phyloP scores from a whole-genome alignment of 2,113 vertebrate genomes.

The Triplophysa dalaica region DNA sequence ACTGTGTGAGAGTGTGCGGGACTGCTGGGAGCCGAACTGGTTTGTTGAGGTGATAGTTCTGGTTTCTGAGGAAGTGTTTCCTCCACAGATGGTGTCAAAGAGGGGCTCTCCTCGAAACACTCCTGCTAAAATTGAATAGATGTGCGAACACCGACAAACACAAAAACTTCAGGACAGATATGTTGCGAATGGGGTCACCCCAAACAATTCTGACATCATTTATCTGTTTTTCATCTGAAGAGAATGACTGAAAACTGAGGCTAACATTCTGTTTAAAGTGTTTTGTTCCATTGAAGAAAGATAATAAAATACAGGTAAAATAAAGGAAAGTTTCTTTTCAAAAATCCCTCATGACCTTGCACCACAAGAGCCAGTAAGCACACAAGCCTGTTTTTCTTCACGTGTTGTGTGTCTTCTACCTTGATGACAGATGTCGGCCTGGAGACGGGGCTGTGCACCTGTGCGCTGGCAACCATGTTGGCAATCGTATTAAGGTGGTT shows the following conservation, averaged over 20 bases:
- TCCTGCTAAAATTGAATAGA: slow-evolving; percentile 71
- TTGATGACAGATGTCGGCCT: slow-evolving; percentile 70
- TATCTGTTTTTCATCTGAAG: too few relatives aligned
- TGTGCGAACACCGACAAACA: neutral
- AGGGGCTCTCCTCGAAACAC: slow-evolving; percentile 85
- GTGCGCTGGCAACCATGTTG: slow-evolving; percentile 92
- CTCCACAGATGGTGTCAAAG: slow-evolving; percentile 82
- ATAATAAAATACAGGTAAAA: too few relatives aligned
- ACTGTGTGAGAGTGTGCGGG: slow-evolving; percentile 49
- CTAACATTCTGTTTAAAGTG: too few relatives aligned
- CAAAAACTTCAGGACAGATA: too few relatives aligned
- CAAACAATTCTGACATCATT: neutral
- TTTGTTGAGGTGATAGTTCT: slow-evolving; percentile 84
- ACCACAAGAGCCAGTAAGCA: neutral
- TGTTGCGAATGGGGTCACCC: neutral
- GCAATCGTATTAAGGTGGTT: slow-evolving; percentile 95
- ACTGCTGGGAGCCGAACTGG: slow-evolving; percentile 89
- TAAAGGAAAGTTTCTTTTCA: neutral
- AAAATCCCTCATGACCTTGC: slow-evolving; percentile 25
- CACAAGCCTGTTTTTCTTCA: slow-evolving; percentile 6
- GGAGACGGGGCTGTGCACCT: slow-evolving; percentile 69
- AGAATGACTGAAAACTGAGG: too few relatives aligned
- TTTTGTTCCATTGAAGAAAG: too few relatives aligned
- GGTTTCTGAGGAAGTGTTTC: slow-evolving; percentile 78
- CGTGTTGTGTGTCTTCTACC: slow-evolving; percentile 55